phyloP scores from a whole-genome alignment of 2,113 vertebrate species.

The Hystrix cristata region DNA sequence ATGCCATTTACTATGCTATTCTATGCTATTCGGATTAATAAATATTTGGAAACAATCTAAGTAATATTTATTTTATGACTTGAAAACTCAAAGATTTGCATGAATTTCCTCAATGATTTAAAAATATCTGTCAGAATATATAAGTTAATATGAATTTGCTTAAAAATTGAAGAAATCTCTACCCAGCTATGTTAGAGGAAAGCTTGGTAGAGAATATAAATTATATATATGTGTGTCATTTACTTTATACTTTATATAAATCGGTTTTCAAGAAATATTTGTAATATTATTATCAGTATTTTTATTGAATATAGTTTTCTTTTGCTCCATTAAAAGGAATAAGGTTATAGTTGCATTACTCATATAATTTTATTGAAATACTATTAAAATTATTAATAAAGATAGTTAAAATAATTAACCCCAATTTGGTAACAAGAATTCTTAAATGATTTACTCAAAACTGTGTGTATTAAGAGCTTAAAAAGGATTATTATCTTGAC shows the following conservation, averaged over 20 bases:
- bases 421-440: background rate
- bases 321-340: background rate
- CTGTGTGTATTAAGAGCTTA: background rate
- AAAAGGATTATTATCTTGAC: background rate
- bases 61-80: background rate
- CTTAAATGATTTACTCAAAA: background rate
- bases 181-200: background rate
- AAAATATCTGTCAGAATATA: background rate
- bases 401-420: background rate
- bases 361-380: background rate
- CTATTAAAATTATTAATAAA: background rate
- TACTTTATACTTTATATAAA: conserved; percentile 16
- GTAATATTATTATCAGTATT: background rate
- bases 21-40: background rate
- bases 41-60: background rate
- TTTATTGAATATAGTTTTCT: background rate
- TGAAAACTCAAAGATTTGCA: background rate
- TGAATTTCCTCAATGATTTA: background rate
- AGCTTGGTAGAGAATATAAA: background rate
- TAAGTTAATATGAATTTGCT: background rate
- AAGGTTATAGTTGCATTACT: background rate
- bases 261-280: background rate
- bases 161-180: background rate
- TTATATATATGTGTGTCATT: background rate
- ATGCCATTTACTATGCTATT: background rate